Evolutionary conservation across 2,113 vertebrate genomes (phyloP), one percentile per base, ranked within the genome.

Genomic region (Trichechus manatus): DNA sequence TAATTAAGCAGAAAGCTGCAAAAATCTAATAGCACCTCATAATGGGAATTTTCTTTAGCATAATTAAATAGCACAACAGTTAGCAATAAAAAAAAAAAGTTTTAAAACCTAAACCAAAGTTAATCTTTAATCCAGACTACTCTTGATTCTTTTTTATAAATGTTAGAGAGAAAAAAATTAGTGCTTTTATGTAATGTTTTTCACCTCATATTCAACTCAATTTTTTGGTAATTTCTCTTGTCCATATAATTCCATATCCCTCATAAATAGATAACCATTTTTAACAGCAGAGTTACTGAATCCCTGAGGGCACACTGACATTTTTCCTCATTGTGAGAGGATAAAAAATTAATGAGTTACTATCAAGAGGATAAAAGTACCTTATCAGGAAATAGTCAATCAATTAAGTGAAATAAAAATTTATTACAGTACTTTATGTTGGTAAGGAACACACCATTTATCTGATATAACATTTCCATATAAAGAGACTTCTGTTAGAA

Each of bases 51-150:
- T 92, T 80, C 9, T 94, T 91, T 94, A 96, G 42, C 80, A 90
- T 85, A 96, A 92, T 83, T 95, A 39, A 95, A 84, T 66, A 96
- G 9, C 42, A 86, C 19, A 96, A 64, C 94, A 94, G 42, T 96
- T 95, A 95, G 84, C 25, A 64, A 85, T 56, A 89, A 82, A 91
- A 81, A 91, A 81, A 39, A 64, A 64, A 66, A 80, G 27, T 15
- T 59, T 91, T 92, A 97, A 86, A 27, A 91, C 78, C 29, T 93
- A 97, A 96, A 91, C 56, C 95, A 95, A 94, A 95, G 81, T 94
- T 42, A 96, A 42, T 70, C 78, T 90, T 94, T 95, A 97, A 96
- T 96, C 94, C 97, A 97, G 87, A 92, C 82, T 78, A 89, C 88
- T 61, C 88, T 96, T 95, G 56, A 94, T 94, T 94, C 59, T 50